phyloP scores from a whole-genome alignment of 2,797 vertebrate genomes.

The Diglossa cyanea region DNA sequence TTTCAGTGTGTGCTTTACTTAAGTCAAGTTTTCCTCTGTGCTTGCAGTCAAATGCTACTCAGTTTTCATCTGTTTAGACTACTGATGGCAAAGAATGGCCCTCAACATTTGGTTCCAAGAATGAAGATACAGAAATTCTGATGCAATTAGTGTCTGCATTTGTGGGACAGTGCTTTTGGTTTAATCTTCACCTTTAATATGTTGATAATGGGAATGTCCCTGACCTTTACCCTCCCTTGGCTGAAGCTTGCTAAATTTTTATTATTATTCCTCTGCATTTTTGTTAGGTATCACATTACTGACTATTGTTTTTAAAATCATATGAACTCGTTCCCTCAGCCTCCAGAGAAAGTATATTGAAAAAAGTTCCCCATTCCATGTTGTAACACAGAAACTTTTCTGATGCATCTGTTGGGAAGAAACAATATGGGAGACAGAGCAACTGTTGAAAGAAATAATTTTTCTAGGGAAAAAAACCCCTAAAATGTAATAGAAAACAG shows the following conservation, averaged over 20 bases:
- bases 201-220: neutral
- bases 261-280: neutral
- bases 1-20: slow-evolving; percentile 45
- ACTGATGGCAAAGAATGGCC: neutral
- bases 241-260: neutral
- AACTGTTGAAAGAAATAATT: neutral
- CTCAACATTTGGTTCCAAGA: neutral
- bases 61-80: neutral
- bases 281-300: neutral
- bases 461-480: neutral
- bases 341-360: neutral
- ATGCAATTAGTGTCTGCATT: neutral
- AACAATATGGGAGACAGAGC: neutral
- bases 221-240: neutral
- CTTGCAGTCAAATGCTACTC: slow-evolving; percentile 5
- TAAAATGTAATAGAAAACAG: neutral
- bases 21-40: neutral
- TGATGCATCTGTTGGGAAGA: neutral
- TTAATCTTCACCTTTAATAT: neutral
- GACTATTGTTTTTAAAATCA: neutral
- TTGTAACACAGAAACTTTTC: neutral
- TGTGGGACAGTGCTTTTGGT: neutral
- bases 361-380: neutral
- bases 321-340: neutral
- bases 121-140: neutral